Evolutionary conservation across 2,113 vertebrate species (phyloP).

Genomic region (Petromus typicus): DNA sequence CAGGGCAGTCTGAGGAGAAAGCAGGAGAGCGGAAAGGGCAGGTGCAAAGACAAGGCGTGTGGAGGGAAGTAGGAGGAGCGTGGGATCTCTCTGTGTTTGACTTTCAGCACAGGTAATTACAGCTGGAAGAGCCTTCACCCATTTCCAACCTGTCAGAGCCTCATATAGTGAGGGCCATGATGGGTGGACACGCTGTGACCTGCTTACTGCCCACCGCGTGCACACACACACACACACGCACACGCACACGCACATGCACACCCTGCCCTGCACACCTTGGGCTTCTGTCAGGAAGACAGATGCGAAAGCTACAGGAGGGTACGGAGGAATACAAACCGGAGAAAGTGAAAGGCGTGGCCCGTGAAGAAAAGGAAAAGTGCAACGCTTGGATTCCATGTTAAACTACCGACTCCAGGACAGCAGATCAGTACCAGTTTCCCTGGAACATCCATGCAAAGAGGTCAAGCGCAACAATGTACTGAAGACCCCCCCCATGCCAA

Average conservation of each 20-base stretch:
- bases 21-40: background rate
- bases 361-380: background rate
- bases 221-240: too few species aligned
- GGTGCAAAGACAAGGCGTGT: too few species aligned
- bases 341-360: background rate
- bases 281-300: background rate
- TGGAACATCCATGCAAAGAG: background rate
- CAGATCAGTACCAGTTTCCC: background rate
- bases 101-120: background rate
- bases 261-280: background rate
- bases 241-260: too few species aligned
- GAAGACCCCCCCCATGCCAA: background rate
- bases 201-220: background rate
- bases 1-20: background rate
- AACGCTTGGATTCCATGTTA: background rate
- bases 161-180: background rate
- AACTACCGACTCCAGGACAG: background rate
- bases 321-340: background rate
- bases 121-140: background rate
- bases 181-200: background rate
- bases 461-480: background rate
- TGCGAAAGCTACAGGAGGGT: background rate
- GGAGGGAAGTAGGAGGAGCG: background rate
- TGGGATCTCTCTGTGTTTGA: background rate
- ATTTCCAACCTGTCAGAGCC: background rate